Percentiles rank a stretch among this genome's conserved stretches.
Evolutionary conservation across 2,888 invertebrate species (phyloP).

Genomic region (Patella pellucida): DNA sequence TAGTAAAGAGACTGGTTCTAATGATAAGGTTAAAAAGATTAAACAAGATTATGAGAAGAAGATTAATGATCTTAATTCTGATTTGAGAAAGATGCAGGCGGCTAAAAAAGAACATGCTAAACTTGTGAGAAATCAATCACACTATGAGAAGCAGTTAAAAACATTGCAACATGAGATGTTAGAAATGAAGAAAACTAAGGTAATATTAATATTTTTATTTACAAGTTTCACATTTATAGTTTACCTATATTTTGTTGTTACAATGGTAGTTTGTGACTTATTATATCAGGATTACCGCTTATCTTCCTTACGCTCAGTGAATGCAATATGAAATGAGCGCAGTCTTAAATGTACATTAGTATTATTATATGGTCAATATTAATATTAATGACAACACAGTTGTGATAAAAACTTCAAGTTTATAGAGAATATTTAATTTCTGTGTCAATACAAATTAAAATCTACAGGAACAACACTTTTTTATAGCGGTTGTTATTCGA

Average conservation of each 20-base stretch:
- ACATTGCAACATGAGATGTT: slow-evolving; percentile 81
- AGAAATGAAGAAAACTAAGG: slow-evolving; percentile 88
- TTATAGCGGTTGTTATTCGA: too few relatives aligned
- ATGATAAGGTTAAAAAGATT: slow-evolving; percentile 74
- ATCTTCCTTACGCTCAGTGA: background rate
- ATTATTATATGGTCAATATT: too few relatives aligned
- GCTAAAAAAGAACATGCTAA: slow-evolving; percentile 91
- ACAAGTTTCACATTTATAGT: background rate
- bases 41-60: slow-evolving; percentile 92
- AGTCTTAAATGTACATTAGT: too few relatives aligned
- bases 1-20: slow-evolving; percentile 45
- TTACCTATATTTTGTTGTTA: background rate
- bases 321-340: background rate
- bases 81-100: slow-evolving; percentile 85
- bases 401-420: too few relatives aligned
- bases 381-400: too few relatives aligned
- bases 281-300: background rate
- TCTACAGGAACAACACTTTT: too few relatives aligned
- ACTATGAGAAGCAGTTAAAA: slow-evolving; percentile 82
- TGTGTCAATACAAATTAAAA: too few relatives aligned
- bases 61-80: slow-evolving; percentile 85
- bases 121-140: slow-evolving; percentile 83
- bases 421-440: too few relatives aligned
- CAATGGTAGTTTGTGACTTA: background rate
- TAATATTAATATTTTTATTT: slow-evolving; percentile 72